phyloP scores from a whole-genome alignment of 2,888 invertebrate species.

The Platynereis dumerilii region DNA sequence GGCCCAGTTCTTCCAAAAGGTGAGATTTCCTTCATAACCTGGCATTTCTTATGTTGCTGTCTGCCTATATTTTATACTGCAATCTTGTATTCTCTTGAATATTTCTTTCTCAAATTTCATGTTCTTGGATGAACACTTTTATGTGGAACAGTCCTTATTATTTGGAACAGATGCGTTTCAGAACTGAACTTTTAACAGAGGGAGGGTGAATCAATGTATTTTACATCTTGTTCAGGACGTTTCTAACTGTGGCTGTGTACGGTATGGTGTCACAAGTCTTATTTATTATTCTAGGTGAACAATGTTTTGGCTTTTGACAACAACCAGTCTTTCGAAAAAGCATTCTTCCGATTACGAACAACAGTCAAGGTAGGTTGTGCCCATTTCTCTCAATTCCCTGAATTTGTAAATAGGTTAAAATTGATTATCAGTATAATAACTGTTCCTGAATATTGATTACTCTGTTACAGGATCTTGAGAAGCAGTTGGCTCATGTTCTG shows the following conservation, averaged over 20 bases:
- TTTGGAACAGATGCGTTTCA: too few species aligned
- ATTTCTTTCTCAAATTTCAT: too few species aligned
- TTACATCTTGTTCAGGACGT: too few species aligned
- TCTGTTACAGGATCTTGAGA: conserved; percentile 51
- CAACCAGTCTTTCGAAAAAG: conserved; percentile 58
- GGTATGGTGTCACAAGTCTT: too few species aligned
- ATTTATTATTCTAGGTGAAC: conserved; percentile 39
- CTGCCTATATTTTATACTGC: too few species aligned
- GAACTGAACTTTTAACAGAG: too few species aligned
- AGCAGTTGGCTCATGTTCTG: conserved; percentile 56
- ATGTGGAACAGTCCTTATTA: too few species aligned
- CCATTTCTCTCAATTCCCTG: neutral
- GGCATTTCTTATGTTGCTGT: conserved; percentile 35
- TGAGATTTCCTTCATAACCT: too few species aligned
- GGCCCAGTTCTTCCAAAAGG: conserved; percentile 51
- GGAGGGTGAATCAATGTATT: too few species aligned
- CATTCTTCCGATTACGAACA: conserved; percentile 61
- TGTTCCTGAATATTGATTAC: neutral
- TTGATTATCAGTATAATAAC: neutral
- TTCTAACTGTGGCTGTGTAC: too few species aligned
- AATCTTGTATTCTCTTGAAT: too few species aligned
- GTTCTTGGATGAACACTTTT: too few species aligned
- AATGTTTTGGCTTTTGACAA: conserved; percentile 61
- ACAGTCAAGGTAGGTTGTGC: conserved; percentile 55
- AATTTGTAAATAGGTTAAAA: neutral